A percentile compares a stretch with the other conserved stretches of the same genome.
These are phyloP conservation scores for Monoplex corrugatus DNA, from an alignment of 2,888 invertebrate genomes.

Conservation along the genomic window DNA sequence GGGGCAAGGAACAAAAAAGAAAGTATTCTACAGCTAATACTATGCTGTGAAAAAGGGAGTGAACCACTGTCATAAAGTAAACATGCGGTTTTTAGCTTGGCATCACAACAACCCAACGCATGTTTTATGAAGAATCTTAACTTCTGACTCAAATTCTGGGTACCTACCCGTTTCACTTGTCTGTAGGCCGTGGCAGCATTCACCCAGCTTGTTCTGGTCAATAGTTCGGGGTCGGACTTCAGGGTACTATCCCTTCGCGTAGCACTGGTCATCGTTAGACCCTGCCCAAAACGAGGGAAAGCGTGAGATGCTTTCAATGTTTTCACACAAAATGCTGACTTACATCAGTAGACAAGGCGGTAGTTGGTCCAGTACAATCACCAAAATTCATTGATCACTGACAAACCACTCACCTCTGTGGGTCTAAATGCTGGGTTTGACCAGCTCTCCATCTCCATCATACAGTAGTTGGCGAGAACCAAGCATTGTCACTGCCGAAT, in stretches of 20 bases:
- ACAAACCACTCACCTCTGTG: conserved; percentile 54
- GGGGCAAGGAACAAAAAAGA: not conserved
- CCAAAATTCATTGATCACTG: not conserved
- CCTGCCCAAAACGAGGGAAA: conserved; percentile 38
- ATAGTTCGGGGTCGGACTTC: conserved; percentile 87
- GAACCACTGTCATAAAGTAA: not conserved
- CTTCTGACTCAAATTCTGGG: not conserved
- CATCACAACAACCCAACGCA: conserved; percentile 7
- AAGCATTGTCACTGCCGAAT: conserved; percentile 54
- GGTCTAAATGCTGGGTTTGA: conserved; percentile 64
- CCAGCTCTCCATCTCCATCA: conserved; percentile 67
- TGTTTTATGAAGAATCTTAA: conserved; percentile 1
- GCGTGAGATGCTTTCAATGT: conserved; percentile 11
- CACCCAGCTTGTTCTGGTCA: conserved; percentile 97
- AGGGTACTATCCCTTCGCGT: conserved; percentile 66
- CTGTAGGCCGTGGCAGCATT: conserved; percentile 96
- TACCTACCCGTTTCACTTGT: conserved; percentile 96
- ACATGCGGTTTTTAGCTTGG: not conserved
- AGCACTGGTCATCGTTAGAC: conserved; percentile 69
- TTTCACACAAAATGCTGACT: not conserved
- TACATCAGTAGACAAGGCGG: not conserved
- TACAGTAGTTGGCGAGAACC: conserved; percentile 59
- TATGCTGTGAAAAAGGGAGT: no score
- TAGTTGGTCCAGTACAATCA: not conserved
- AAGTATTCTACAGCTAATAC: no score